Base-by-base conservation (phyloP, 2,113 vertebrate genomes). In the Caranx melampygus region DNA sequence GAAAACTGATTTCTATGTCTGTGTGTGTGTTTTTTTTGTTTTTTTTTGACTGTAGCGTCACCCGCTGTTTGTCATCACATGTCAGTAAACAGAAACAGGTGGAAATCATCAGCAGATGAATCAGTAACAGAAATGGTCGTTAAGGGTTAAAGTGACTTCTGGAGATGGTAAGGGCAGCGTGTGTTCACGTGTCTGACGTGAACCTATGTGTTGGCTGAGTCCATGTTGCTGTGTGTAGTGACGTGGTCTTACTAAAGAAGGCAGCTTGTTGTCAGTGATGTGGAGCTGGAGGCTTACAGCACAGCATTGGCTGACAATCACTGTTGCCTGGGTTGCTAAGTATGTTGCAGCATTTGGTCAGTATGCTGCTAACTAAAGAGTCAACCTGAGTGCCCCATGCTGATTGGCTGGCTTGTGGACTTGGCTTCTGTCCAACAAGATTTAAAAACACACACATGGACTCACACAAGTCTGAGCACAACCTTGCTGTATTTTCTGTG, bases 291-390 rank as follows among this genome's bases (percentile, higher is more conserved):
- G 52, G 52, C 52, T 20, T 57, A 34, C 57, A 34, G 31, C 31
- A 13, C 20, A 26, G 6, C 9, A 7, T 20, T 14, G 11, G 11
- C 26, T 59, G 33, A 51, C 47, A 34, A 62, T 81, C 73, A 69
- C 33, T n/a, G 57, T 77, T 81, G 78, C 73, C 42, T 16, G 57
- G 68, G 77, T 75, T 84, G 66, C 64, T 66, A 58, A 75, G 64
- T 66, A 75, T 62, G 72, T 81, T 79, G 76, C 79, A 83, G 63
- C 58, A 77, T 82, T 74, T 79, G 75, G 84, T 82, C 84, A 65
- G 47, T 58, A 31, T 61, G 33, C 45, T 64, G 63, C 45, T 68
- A 42, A 67, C 72, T 75, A 58, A 69, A 79, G 60, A 78, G 70
- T 49, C 21, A 69, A 57, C 59, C 42, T 31, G 42, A 70, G 75